Conservation (phyloP, 1,140 invertebrate species). For the Magallana ariakensis region DNA sequence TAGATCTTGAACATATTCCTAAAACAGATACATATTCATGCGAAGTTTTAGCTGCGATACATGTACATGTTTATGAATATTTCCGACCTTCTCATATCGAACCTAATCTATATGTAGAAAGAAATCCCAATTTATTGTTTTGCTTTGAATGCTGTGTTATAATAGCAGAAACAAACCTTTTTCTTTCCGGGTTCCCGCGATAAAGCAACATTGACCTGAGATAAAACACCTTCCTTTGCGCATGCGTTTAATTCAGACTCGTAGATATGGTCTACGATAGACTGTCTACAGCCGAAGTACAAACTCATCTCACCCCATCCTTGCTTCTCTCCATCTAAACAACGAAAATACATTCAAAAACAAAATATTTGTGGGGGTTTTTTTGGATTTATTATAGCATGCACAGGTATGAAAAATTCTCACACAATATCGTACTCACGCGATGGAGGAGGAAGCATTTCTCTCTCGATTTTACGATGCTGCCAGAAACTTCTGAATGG, state of each 20-base stretch:
- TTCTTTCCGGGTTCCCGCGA: slow-evolving; percentile 89
- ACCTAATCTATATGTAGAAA: too few species aligned
- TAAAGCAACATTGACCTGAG: slow-evolving; percentile 90
- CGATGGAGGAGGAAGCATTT: slow-evolving; percentile 69
- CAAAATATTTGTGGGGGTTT: too few species aligned
- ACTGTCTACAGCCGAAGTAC: slow-evolving; percentile 94
- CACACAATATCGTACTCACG: slow-evolving; percentile 56
- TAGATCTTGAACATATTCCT: slow-evolving; percentile 97
- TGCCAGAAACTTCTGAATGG: slow-evolving; percentile 99
- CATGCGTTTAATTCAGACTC: slow-evolving; percentile 90
- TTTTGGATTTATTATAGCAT: too few species aligned
- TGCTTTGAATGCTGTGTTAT: background rate
- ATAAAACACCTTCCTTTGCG: slow-evolving; percentile 87
- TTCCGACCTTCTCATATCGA: too few species aligned
- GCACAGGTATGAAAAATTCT: background rate
- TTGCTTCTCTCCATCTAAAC: slow-evolving; percentile 61
- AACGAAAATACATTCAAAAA: too few species aligned
- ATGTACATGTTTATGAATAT: too few species aligned
- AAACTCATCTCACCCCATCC: slow-evolving; percentile 89
- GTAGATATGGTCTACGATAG: slow-evolving; percentile 90
- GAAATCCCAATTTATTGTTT: too few species aligned
- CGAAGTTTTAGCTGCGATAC: too few species aligned
- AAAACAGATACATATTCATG: slow-evolving; percentile 40
- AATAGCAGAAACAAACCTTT: slow-evolving; percentile 84
- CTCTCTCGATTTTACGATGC: slow-evolving; percentile 82